These are phyloP conservation scores for Eurypyga helias DNA, from an alignment of 2,113 vertebrate species.

Conservation along the genomic window DNA sequence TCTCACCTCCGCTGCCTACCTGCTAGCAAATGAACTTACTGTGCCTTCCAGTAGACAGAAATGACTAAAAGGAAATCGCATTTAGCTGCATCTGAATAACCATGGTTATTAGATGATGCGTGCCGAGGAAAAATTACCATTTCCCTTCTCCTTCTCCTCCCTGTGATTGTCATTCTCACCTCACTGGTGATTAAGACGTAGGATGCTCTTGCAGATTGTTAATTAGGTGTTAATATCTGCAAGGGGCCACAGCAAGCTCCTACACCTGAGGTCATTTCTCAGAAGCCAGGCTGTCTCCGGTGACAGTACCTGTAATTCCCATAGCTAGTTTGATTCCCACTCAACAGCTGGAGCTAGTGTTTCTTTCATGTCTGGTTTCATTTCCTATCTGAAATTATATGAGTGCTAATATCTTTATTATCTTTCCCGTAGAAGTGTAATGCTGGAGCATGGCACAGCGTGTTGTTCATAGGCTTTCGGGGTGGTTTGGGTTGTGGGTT, in stretches of 20 bases:
- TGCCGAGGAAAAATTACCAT: constrained; percentile 31
- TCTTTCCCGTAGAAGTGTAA: constrained; percentile 25
- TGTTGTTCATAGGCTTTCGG: neutral
- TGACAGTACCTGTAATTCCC: constrained; percentile 67
- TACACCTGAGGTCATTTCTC: constrained; percentile 67
- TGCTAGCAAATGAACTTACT: constrained; percentile 65
- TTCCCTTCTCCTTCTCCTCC: constrained; percentile 50
- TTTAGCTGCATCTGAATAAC: constrained; percentile 60
- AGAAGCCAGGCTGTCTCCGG: constrained; percentile 33
- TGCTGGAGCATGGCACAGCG: neutral
- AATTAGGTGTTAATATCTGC: constrained; percentile 74
- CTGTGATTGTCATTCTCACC: constrained; percentile 51
- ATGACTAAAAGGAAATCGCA: constrained; percentile 57
- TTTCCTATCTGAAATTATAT: constrained; percentile 61
- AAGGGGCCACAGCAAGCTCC: constrained; percentile 54
- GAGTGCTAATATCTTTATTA: constrained; percentile 68
- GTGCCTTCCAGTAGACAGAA: constrained; percentile 54
- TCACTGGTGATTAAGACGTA: constrained; percentile 58
- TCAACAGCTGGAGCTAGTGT: constrained; percentile 42
- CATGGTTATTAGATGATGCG: constrained; percentile 36
- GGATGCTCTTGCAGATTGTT: constrained; percentile 48
- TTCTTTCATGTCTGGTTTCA: constrained; percentile 34
- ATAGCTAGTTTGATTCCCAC: constrained; percentile 57
- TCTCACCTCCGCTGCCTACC: constrained; percentile 73
- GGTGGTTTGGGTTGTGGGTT: no score